A percentile compares a stretch with the other conserved stretches of the same genome.
Conservation (phyloP, 2,113 vertebrate species). For the Sinocyclocheilus rhinocerous region DNA sequence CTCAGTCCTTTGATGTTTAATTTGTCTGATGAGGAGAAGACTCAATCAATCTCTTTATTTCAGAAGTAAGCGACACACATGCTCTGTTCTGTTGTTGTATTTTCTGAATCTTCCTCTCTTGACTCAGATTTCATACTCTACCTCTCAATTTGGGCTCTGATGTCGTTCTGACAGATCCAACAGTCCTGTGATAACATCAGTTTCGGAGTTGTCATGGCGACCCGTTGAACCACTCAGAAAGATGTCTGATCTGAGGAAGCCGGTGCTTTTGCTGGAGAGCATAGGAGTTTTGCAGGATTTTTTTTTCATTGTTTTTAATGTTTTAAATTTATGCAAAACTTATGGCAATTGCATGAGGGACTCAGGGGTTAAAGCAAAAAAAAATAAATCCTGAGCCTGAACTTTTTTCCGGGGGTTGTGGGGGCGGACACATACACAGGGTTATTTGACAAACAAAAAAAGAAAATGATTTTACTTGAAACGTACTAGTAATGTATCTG, state of each 20-base stretch:
- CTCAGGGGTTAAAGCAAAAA: too few relatives aligned
- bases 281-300: background rate
- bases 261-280: background rate
- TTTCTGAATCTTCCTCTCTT: background rate
- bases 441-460: too few relatives aligned
- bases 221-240: background rate
- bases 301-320: too few relatives aligned
- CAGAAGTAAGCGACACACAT: background rate
- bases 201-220: constrained; percentile 10
- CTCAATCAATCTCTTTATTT: background rate
- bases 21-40: constrained; percentile 27
- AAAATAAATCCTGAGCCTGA: too few relatives aligned
- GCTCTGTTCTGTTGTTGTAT: background rate
- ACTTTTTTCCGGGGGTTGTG: too few relatives aligned
- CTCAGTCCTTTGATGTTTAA: constrained; percentile 22
- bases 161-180: background rate
- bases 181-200: constrained; percentile 4
- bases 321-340: background rate
- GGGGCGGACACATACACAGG: too few relatives aligned
- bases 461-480: too few relatives aligned
- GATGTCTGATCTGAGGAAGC: background rate
- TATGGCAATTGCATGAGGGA: background rate
- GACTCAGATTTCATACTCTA: background rate
- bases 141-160: constrained; percentile 10
- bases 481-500: too few relatives aligned